Conservation (phyloP, 2,888 invertebrate genomes). For the Monochamus alternatus region DNA sequence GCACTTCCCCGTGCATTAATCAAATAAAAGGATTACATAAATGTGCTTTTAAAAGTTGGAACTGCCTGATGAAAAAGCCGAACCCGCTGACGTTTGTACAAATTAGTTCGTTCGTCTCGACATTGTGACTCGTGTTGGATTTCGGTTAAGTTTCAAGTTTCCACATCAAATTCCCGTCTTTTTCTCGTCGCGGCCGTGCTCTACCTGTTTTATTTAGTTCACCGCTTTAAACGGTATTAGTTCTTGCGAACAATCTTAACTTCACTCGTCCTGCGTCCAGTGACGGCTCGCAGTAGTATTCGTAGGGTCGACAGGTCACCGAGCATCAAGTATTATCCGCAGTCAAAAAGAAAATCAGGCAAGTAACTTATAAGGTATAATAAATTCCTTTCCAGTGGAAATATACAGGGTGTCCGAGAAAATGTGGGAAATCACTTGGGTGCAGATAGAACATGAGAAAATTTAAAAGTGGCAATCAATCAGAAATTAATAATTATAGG, state of each 20-base stretch:
- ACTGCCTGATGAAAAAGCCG: conserved; percentile 34
- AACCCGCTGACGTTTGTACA: conserved; percentile 40
- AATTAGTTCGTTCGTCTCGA: conserved; percentile 36
- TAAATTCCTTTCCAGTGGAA: too few species aligned
- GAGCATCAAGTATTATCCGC: too few species aligned
- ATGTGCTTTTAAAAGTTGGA: conserved; percentile 44
- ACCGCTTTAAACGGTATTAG: conserved; percentile 35
- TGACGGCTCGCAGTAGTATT: too few species aligned
- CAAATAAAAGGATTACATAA: conserved; percentile 42
- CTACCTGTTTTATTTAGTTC: conserved; percentile 39
- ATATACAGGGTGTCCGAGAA: too few species aligned
- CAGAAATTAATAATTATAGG: too few species aligned
- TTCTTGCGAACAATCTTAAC: conserved; percentile 31
- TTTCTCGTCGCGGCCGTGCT: not conserved
- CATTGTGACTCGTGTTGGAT: conserved; percentile 18
- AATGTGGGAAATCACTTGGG: too few species aligned
- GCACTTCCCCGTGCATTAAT: conserved; percentile 33
- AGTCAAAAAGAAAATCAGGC: too few species aligned
- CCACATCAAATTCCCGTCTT: conserved; percentile 24
- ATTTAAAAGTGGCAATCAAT: too few species aligned
- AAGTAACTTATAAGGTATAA: too few species aligned
- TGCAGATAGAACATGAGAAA: too few species aligned
- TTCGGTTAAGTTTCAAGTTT: conserved; percentile 20
- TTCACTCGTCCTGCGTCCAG: not conserved
- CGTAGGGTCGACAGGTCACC: too few species aligned